Percentiles rank a stretch among this genome's conserved stretches.
phyloP scores from a whole-genome alignment of 2,888 invertebrate species.

The Eledona agricola region DNA sequence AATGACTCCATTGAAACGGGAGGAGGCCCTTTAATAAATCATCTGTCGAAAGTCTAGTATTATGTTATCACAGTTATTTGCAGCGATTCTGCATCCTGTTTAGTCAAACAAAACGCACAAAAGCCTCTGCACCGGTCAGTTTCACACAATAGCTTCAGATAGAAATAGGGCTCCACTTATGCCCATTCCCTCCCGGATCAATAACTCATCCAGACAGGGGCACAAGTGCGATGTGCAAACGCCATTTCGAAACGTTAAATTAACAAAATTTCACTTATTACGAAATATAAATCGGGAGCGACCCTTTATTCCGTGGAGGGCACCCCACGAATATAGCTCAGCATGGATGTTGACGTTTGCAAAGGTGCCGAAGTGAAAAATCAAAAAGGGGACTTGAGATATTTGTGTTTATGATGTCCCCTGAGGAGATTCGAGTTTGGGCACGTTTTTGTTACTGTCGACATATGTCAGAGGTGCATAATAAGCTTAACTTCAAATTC shows the following conservation, averaged over 20 bases:
- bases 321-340: constrained; percentile 48
- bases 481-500: no score
- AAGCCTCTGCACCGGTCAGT: constrained; percentile 57
- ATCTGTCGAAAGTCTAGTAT: constrained; percentile 56
- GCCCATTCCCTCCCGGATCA: constrained; percentile 39
- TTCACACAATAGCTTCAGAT: constrained; percentile 42
- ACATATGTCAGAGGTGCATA: constrained; percentile 58
- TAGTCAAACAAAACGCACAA: constrained; percentile 55
- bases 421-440: constrained; percentile 59
- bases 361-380: constrained; percentile 63
- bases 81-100: constrained; percentile 59
- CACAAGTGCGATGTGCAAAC: constrained; percentile 29
- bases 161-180: no score
- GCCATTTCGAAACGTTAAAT: constrained; percentile 10
- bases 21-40: constrained; percentile 57
- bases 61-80: constrained; percentile 59
- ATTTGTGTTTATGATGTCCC: constrained; percentile 62
- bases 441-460: constrained; percentile 56
- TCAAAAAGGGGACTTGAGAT: constrained; percentile 57
- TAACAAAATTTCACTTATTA: no score
- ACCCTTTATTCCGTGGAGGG: constrained; percentile 20
- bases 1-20: constrained; percentile 34
- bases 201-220: constrained; percentile 21
- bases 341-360: constrained; percentile 57
- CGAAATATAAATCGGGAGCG: no score